phyloP scores from a whole-genome alignment of 2,888 invertebrate species.

The Electrophaes corylata region DNA sequence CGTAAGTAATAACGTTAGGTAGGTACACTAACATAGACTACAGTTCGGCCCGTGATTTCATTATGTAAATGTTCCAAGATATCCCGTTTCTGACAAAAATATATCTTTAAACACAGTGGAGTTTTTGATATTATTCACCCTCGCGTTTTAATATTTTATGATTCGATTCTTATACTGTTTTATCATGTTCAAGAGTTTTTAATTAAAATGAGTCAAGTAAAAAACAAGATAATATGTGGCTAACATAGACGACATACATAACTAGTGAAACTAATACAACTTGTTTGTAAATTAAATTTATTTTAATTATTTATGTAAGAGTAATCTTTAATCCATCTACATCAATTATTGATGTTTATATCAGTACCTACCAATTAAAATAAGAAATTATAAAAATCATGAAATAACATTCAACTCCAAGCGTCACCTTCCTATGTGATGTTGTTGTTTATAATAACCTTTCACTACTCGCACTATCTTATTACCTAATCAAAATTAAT shows the following conservation, averaged over 20 bases:
- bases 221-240: background rate
- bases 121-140: no score
- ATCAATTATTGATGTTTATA: slow-evolving; percentile 12
- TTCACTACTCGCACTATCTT: slow-evolving; percentile 54
- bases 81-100: no score
- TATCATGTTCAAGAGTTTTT: background rate
- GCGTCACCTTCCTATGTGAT: slow-evolving; percentile 50
- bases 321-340: background rate
- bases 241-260: background rate
- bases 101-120: no score
- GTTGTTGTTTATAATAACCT: slow-evolving; percentile 56
- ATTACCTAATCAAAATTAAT: slow-evolving; percentile 48
- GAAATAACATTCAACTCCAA: slow-evolving; percentile 64
- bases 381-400: background rate
- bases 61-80: no score
- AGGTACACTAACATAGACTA: no score
- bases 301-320: background rate
- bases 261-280: background rate
- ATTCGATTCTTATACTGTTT: no score
- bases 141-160: no score
- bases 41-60: no score
- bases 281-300: no score
- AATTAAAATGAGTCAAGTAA: background rate
- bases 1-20: no score
- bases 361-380: background rate